Evolutionary conservation across 2,113 vertebrate genomes (phyloP).

Genomic region (Zosterops lateralis): DNA sequence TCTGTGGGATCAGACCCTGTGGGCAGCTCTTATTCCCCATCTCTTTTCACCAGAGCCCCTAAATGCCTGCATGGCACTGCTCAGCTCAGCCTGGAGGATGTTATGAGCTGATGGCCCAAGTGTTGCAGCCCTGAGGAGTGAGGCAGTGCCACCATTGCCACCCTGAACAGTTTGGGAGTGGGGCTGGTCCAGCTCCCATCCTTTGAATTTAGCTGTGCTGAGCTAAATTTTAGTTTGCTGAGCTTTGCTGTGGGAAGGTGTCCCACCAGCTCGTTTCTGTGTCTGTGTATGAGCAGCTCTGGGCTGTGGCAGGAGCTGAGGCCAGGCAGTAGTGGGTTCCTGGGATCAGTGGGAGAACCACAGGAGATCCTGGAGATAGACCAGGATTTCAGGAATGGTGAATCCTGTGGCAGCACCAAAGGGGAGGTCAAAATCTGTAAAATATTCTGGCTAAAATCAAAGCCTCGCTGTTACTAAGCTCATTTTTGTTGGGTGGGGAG

Average conservation of each 20-base stretch:
- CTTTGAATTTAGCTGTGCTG: neutral
- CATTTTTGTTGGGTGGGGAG: neutral
- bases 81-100: neutral
- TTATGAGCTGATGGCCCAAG: neutral
- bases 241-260: neutral
- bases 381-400: neutral
- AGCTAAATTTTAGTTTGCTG: neutral
- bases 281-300: neutral
- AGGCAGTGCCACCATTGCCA: neutral
- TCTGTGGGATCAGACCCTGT: neutral
- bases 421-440: neutral
- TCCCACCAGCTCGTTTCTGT: neutral
- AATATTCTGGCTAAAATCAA: neutral
- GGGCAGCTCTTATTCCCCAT: neutral
- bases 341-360: neutral
- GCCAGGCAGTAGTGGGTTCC: neutral
- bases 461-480: neutral
- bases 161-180: neutral
- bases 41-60: neutral
- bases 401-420: neutral
- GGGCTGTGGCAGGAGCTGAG: neutral
- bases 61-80: neutral
- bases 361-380: neutral
- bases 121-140: neutral
- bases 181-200: neutral